Percentiles rank a stretch among this genome's conserved stretches.
These are phyloP conservation scores for Myotis davidii DNA, from an alignment of 2,113 vertebrate genomes.

Conservation along the genomic window DNA sequence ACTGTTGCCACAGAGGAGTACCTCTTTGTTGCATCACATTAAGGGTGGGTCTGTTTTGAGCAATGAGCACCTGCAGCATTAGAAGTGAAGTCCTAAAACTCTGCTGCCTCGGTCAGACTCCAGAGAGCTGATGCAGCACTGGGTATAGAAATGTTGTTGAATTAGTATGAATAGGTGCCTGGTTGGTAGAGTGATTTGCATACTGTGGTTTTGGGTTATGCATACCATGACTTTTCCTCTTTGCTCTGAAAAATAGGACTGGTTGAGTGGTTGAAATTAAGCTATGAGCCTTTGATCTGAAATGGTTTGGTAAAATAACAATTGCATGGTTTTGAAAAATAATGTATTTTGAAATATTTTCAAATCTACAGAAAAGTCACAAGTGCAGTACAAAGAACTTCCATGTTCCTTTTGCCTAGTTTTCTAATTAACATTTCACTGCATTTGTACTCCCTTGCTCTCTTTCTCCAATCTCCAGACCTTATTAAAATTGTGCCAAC, in stretches of 20 bases:
- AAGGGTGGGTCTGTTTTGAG: not conserved
- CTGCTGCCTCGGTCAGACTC: not conserved
- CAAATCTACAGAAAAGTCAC: constrained; percentile 56
- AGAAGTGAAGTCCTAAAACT: constrained; percentile 11
- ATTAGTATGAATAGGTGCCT: constrained; percentile 64
- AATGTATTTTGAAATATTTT: constrained; percentile 67
- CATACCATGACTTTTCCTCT: constrained; percentile 42
- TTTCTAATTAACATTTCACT: constrained; percentile 15
- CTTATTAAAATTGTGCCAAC: not conserved
- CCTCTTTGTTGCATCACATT: constrained; percentile 23
- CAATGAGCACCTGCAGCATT: constrained; percentile 41
- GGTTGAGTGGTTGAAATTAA: constrained; percentile 61
- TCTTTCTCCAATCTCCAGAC: not conserved
- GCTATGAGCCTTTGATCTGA: constrained; percentile 63
- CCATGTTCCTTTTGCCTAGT: not conserved
- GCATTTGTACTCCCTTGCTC: not conserved
- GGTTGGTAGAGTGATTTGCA: constrained; percentile 70
- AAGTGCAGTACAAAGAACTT: not conserved
- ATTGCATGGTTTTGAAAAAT: constrained; percentile 55
- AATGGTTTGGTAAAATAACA: constrained; percentile 60
- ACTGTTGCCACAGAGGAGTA: not conserved
- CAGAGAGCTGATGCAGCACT: constrained; percentile 63
- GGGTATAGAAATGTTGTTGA: constrained; percentile 77
- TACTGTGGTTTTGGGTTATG: constrained; percentile 78
- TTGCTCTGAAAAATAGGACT: constrained; percentile 64